Conservation (phyloP, 2,113 vertebrate genomes). For the Tursiops truncatus region DNA sequence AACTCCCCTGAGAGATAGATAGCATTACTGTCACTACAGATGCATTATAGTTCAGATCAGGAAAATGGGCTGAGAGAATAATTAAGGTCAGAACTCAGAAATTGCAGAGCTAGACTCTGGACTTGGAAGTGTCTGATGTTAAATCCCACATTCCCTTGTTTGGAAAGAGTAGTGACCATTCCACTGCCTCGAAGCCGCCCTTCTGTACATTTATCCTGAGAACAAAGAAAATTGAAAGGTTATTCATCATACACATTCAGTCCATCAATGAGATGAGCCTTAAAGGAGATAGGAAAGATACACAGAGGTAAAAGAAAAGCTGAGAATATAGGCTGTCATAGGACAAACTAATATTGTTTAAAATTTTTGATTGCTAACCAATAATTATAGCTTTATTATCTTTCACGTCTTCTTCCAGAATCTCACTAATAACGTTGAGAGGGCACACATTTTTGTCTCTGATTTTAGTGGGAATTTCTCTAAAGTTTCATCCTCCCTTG, state of each 20-base stretch:
- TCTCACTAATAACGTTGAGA: background rate
- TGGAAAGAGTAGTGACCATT: background rate
- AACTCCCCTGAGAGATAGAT: background rate
- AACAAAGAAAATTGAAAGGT: background rate
- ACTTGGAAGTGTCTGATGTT: background rate
- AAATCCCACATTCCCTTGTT: background rate
- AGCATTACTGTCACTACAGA: background rate
- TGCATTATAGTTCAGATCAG: background rate
- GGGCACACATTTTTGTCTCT: background rate
- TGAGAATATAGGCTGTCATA: background rate
- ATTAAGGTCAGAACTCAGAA: background rate
- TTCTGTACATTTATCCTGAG: background rate
- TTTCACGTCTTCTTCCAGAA: background rate
- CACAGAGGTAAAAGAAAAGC: background rate
- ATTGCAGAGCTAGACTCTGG: background rate
- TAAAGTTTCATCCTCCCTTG: background rate
- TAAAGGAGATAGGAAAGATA: background rate
- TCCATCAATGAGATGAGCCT: background rate
- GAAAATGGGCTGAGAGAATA: background rate
- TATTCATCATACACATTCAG: background rate
- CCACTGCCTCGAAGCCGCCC: background rate
- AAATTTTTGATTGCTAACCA: background rate
- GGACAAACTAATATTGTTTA: background rate
- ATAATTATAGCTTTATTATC: background rate
- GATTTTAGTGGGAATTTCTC: background rate